Base-by-base conservation (phyloP, 2,797 vertebrate species). In the Propithecus perrieri region DNA sequence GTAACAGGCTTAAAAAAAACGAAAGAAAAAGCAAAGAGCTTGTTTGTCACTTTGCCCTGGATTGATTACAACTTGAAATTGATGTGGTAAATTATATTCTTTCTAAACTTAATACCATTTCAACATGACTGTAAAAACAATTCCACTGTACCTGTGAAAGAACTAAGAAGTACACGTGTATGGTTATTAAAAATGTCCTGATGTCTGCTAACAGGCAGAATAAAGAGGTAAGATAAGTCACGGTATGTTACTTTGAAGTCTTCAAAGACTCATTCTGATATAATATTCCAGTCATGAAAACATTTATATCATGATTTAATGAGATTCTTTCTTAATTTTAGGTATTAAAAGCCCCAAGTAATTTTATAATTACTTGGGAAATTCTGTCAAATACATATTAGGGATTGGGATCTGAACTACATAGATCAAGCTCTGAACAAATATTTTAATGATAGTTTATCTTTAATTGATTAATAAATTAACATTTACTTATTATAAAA, bases 401-500 rank as follows among this genome's bases (percentile, higher is more conserved):
- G 22, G 28, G 20, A 86, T 72, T 7, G 22, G 28, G 20, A 89
- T 78, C 7, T 89, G 79, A 94, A 86, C 38, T 95, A 86, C 9
- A 81, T 46, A 85, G 91, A 83, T 57, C 91, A 92, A 91, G 2
- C 3, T 71, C 46, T 71, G 50, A 61, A 57, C 48, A 93, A 85
- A 33, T 74, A 69, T 24, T 89, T 94, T 91, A 89, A 93, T 33
- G 4, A 30, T 53, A 89, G 38, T 35, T 88, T 85, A n/a, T 93
- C 57, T 50, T 78, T 15, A 63, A 65, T 2, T 48, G 7, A 71
- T 46, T 71, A 95, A 53, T 83, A 76, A 81, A 86, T 86, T 76
- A n/a, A 89, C 20, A 57, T 65, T 95, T 87, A 85, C 35, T 94
- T 94, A 85, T 87, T 38, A 84, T 48, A 26, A 96, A 92, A 94